Percentiles rank a stretch among this genome's conserved stretches.
These are phyloP conservation scores for Vombatus ursinus DNA, from an alignment of 2,113 vertebrate genomes.

Conservation along the genomic window DNA sequence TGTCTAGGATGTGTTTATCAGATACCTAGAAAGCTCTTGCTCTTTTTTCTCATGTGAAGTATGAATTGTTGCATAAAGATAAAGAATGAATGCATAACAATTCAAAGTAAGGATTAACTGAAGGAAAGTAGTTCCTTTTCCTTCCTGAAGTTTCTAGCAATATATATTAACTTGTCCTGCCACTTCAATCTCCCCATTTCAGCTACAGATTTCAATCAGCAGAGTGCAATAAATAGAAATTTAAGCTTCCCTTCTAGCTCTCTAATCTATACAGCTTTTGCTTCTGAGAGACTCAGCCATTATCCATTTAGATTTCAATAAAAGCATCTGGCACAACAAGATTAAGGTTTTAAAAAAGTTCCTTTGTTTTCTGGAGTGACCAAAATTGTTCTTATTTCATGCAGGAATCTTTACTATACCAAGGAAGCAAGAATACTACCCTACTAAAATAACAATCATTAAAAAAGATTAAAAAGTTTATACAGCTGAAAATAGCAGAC, in stretches of 20 bases:
- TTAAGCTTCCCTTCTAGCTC: conserved; percentile 14
- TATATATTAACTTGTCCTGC: conserved; percentile 3
- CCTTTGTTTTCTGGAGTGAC: neutral
- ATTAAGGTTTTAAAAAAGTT: neutral
- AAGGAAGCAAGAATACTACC: neutral
- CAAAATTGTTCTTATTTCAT: neutral
- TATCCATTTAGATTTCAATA: conserved; percentile 53
- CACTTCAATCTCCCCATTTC: conserved; percentile 20
- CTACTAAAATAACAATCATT: neutral
- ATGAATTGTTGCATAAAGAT: conserved; percentile 48
- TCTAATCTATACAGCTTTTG: neutral
- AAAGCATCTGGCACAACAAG: neutral
- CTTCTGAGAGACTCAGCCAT: conserved; percentile 18
- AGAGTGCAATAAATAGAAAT: neutral
- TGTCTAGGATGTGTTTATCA: conserved; percentile 57
- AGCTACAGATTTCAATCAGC: conserved; percentile 5
- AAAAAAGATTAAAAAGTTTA: neutral
- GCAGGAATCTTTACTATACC: neutral
- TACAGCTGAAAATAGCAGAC: neutral
- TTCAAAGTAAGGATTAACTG: conserved; percentile 52
- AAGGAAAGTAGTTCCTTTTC: neutral
- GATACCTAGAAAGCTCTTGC: conserved; percentile 61
- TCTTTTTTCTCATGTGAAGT: conserved; percentile 49
- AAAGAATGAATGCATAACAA: neutral
- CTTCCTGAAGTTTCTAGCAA: neutral